Evolutionary conservation across 2,888 invertebrate genomes (phyloP), one percentile per base, ranked within the genome.

Genomic region (Uloborus plumipes): DNA sequence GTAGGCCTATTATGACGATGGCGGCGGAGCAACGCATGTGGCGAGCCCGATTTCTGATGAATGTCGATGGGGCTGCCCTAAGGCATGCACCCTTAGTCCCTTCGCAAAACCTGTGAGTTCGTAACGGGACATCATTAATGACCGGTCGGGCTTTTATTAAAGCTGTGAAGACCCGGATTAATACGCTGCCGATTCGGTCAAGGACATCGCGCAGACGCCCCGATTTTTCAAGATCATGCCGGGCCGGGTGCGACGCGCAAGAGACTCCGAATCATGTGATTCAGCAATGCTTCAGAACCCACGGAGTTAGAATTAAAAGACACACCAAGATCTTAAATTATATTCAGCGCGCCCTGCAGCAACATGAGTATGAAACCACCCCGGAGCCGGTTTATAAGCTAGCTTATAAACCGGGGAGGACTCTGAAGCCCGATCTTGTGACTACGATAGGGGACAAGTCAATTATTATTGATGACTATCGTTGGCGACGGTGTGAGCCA

Each of bases 191-290:
- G 1, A 20, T 50, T 4, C 11, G 59, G n/a, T 20, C 58, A 14
- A 14, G 61, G 11, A 61, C 61, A 3, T 49, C 71, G 7, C 13
- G 61, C 1, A 50, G 71, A 0, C 50, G 50, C 15, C 71, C 61
- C 1, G 22, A 50, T 1, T 47, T 15, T 3, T 0, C 0, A 15
- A 49, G 31, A 49, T 2, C 1, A 18, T 71, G 49, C 50, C 18
- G 61, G 16, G 20, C 50, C 22, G 61, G 61, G 22, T 71, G 61
- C 20, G 9, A 15, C 1, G 22, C 22, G 13, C 26, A 16, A 6
- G 71, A 61, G 50, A 71, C 61, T 1, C 50, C 26, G 0, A 61
- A 61, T 49, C 71, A 61, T 71, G n/a, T 16, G 3, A 20, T 71
- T 4, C 71, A 61, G 59, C 49, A 49, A 9, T 71, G 71, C 15